A percentile compares a stretch with the other conserved stretches of the same genome.
Evolutionary conservation across 1,140 invertebrate species (phyloP).

Genomic region (Macrobrachium nipponense): DNA sequence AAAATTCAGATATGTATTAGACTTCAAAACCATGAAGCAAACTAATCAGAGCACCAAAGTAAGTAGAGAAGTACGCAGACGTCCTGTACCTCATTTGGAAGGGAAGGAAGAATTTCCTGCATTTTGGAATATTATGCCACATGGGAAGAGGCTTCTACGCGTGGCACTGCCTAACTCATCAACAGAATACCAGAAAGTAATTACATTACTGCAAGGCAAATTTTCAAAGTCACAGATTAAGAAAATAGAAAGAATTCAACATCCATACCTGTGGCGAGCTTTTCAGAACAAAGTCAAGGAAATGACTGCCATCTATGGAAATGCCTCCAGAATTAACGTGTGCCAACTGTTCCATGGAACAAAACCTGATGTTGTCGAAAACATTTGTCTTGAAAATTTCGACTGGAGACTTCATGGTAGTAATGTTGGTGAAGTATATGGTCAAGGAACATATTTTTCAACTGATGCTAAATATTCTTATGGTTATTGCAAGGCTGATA

Average conservation of each 20-base stretch:
- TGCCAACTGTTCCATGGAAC: conserved; percentile 59
- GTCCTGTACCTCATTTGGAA: conserved; percentile 31
- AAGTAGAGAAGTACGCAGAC: conserved; percentile 20
- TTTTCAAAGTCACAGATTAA: not conserved
- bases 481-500: conserved; percentile 11
- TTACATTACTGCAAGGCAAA: not conserved
- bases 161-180: conserved; percentile 5
- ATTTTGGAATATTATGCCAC: conserved; percentile 38
- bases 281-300: conserved; percentile 55
- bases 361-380: conserved; percentile 28
- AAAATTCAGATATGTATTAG: not conserved
- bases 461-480: conserved; percentile 11
- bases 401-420: conserved; percentile 62
- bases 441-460: conserved; percentile 60
- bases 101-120: conserved; percentile 20
- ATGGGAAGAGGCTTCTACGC: conserved; percentile 3
- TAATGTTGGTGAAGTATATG: conserved; percentile 25
- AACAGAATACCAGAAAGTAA: conserved; percentile 9
- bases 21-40: conserved; percentile 33
- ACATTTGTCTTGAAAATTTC: conserved; percentile 57
- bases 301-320: conserved; percentile 28
- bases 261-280: conserved; percentile 52
- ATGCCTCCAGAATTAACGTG: conserved; percentile 17
- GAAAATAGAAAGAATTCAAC: conserved; percentile 47
- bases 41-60: conserved; percentile 32